phyloP scores from a whole-genome alignment of 2,113 vertebrate species.

The Kryptolebias marmoratus region DNA sequence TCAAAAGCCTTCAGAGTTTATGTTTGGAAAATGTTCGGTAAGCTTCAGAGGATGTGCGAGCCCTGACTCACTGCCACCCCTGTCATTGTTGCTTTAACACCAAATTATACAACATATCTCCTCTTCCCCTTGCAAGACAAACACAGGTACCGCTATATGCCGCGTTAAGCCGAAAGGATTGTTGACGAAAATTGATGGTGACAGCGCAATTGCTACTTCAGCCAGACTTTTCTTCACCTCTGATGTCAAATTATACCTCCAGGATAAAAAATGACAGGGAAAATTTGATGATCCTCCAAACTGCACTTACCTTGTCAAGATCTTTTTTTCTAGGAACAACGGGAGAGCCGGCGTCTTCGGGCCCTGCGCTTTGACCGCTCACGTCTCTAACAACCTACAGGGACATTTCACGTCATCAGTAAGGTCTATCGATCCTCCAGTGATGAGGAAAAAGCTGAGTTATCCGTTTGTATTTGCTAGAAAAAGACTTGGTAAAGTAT shows the following conservation, averaged over 20 bases:
- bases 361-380: constrained; percentile 72
- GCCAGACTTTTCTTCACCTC: constrained; percentile 42
- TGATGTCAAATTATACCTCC: constrained; percentile 15
- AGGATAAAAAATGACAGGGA: neutral
- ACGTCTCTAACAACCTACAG: constrained; percentile 90
- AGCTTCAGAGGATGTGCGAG: constrained; percentile 14
- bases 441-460: constrained; percentile 3
- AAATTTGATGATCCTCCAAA: constrained; percentile 9
- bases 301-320: constrained; percentile 88
- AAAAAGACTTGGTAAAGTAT: neutral
- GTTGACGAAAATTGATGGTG: constrained; percentile 50
- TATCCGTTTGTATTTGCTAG: neutral
- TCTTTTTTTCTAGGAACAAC: constrained; percentile 86
- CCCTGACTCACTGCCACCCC: constrained; percentile 33
- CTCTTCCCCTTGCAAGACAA: constrained; percentile 35
- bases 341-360: constrained; percentile 84
- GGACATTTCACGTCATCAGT: neutral
- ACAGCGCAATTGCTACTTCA: constrained; percentile 55
- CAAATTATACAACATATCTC: constrained; percentile 24
- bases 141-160: neutral
- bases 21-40: constrained; percentile 16
- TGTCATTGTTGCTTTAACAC: constrained; percentile 43
- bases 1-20: constrained; percentile 4
- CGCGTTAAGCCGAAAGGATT: constrained; percentile 12
- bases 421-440: neutral